Evolutionary conservation across 2,113 vertebrate genomes (phyloP).

Genomic region (Blennius ocellaris): DNA sequence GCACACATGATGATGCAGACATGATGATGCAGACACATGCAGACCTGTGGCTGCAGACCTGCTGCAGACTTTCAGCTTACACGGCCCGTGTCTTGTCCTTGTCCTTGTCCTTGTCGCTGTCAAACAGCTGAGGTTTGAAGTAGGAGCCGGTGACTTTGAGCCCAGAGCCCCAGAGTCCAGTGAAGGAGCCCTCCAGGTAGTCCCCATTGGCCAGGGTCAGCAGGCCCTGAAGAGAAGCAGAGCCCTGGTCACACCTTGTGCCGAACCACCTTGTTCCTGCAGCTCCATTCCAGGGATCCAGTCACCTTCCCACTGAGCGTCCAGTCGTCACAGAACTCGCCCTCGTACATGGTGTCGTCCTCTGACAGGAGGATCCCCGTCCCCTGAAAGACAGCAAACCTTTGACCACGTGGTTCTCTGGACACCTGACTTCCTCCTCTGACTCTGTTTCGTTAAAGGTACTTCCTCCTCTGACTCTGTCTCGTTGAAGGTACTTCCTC

Average conservation of each 20-base stretch:
- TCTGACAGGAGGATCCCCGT: conserved; percentile 93
- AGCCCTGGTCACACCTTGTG: neutral
- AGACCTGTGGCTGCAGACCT: too few relatives aligned
- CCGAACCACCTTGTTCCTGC: too few relatives aligned
- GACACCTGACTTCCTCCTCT: neutral
- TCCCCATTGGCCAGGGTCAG: conserved; percentile 94
- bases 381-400: conserved; percentile 79
- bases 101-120: conserved; percentile 87
- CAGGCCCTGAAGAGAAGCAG: conserved; percentile 82
- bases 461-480: too few relatives aligned
- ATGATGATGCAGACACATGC: too few relatives aligned
- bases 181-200: conserved; percentile 95
- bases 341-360: conserved; percentile 95
- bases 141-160: conserved; percentile 96
- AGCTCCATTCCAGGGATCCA: too few relatives aligned
- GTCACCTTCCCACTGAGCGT: conserved; percentile 95
- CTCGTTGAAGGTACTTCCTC: too few relatives aligned
- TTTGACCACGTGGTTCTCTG: neutral
- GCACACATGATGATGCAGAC: too few relatives aligned
- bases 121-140: conserved; percentile 94
- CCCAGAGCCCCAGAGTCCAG: conserved; percentile 94
- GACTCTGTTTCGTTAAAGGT: too few relatives aligned
- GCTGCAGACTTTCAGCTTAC: conserved; percentile 80
- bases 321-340: conserved; percentile 98
- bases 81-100: conserved; percentile 81